phyloP scores from a whole-genome alignment of 2,888 invertebrate species.

The Brachypalpus laphriformis region DNA sequence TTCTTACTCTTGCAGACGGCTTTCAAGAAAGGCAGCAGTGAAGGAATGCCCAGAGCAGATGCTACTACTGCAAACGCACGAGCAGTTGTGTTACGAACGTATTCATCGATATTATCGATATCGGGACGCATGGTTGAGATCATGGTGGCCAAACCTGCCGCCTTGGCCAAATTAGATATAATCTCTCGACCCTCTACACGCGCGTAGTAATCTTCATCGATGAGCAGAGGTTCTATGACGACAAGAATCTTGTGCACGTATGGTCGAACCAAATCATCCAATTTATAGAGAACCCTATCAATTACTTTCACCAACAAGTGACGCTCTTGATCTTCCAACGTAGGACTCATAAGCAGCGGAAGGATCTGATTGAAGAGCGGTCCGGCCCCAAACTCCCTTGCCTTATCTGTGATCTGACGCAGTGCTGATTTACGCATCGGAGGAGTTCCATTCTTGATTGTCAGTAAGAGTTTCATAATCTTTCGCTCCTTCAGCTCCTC shows the following conservation, averaged over 20 bases:
- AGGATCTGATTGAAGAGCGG: constrained; percentile 99
- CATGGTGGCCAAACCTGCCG: constrained; percentile 99
- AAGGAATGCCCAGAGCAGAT: constrained; percentile 98
- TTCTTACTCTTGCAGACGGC: constrained; percentile 99
- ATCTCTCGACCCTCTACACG: constrained; percentile 99
- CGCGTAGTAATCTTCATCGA: constrained; percentile 99
- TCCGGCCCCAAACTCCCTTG: constrained; percentile 98
- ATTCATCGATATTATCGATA: constrained; percentile 99
- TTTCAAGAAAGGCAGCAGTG: constrained; percentile 97
- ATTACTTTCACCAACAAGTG: constrained; percentile 99
- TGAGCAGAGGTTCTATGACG: constrained; percentile 98
- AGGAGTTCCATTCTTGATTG: constrained; percentile 99
- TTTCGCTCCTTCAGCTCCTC: constrained; percentile 99
- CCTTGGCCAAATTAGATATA: constrained; percentile 99
- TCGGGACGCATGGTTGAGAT: constrained; percentile 99
- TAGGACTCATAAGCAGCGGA: constrained; percentile 99
- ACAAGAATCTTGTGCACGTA: constrained; percentile 99
- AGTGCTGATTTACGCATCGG: constrained; percentile 99
- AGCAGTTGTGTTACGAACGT: constrained; percentile 99
- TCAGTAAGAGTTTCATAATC: constrained; percentile 98
- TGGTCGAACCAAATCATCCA: constrained; percentile 98
- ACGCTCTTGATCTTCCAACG: constrained; percentile 99
- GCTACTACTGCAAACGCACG: constrained; percentile 99
- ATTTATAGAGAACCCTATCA: constrained; percentile 98
- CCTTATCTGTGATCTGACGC: constrained; percentile 99